These are phyloP conservation scores for Lates japonicus DNA, from an alignment of 2,797 vertebrate genomes.

Conservation along the genomic window DNA sequence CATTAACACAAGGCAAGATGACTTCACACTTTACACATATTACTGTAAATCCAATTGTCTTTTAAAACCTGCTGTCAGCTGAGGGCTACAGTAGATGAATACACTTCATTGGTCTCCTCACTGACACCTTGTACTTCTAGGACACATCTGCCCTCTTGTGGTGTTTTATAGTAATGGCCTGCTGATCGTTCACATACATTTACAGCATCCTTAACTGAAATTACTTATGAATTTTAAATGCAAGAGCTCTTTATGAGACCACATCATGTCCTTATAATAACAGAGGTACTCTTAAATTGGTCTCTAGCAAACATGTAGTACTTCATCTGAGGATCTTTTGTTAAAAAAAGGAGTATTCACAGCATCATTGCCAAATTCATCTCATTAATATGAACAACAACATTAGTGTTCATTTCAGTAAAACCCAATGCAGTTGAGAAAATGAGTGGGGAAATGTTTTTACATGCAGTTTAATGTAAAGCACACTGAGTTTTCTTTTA, in stretches of 20 bases:
- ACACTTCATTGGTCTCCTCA: background rate
- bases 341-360: background rate
- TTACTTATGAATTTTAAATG: background rate
- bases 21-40: background rate
- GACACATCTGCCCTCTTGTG: conserved; percentile 72
- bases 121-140: conserved; percentile 29
- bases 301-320: background rate
- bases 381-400: background rate
- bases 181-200: background rate
- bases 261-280: background rate
- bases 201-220: background rate
- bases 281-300: background rate
- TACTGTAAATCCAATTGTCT: background rate
- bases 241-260: background rate
- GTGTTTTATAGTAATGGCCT: conserved; percentile 12
- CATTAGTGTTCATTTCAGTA: background rate
- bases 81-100: background rate
- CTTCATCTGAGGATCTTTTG: background rate
- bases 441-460: background rate
- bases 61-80: background rate
- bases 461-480: background rate
- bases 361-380: background rate
- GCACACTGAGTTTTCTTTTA: background rate
- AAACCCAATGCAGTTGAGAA: background rate
- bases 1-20: background rate